Conservation (phyloP, 2,797 vertebrate genomes). For the Babyrousa celebensis region DNA sequence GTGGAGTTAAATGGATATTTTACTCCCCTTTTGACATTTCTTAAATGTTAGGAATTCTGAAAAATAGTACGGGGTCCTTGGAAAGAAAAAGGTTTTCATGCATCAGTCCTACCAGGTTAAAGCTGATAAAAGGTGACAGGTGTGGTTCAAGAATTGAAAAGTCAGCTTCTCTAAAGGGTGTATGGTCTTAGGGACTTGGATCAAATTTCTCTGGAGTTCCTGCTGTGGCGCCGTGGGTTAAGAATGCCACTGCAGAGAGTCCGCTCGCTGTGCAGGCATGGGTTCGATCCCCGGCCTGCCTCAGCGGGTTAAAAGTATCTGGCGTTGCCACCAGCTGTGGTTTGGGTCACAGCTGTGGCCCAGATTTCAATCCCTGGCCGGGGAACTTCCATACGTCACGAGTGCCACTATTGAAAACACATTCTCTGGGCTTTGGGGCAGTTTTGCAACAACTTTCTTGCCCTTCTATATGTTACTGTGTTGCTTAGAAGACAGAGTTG, state of each 20-base stretch:
- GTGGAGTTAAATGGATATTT: slow-evolving; percentile 7
- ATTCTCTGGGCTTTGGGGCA: slow-evolving; percentile 1
- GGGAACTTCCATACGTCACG: too few relatives aligned
- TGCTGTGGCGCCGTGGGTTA: too few relatives aligned
- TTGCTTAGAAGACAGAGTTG: neutral
- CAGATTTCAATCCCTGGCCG: too few relatives aligned
- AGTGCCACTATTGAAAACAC: too few relatives aligned
- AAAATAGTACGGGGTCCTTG: neutral
- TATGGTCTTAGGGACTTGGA: neutral
- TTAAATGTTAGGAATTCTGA: neutral
- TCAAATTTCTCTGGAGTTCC: neutral
- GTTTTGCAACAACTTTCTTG: slow-evolving; percentile 33
- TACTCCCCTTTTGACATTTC: slow-evolving; percentile 26
- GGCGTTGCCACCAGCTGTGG: too few relatives aligned
- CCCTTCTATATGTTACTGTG: neutral
- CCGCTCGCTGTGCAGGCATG: too few relatives aligned
- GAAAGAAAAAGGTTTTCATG: neutral
- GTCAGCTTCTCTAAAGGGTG: neutral
- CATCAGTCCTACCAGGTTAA: neutral
- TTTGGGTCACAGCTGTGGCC: too few relatives aligned
- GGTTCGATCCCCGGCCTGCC: too few relatives aligned
- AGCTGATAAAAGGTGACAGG: neutral
- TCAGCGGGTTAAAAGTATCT: too few relatives aligned
- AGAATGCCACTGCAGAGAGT: too few relatives aligned
- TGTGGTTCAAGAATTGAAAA: slow-evolving; percentile 11